Evolutionary conservation across 2,888 invertebrate genomes (phyloP).

Genomic region (Lymantria monacha): DNA sequence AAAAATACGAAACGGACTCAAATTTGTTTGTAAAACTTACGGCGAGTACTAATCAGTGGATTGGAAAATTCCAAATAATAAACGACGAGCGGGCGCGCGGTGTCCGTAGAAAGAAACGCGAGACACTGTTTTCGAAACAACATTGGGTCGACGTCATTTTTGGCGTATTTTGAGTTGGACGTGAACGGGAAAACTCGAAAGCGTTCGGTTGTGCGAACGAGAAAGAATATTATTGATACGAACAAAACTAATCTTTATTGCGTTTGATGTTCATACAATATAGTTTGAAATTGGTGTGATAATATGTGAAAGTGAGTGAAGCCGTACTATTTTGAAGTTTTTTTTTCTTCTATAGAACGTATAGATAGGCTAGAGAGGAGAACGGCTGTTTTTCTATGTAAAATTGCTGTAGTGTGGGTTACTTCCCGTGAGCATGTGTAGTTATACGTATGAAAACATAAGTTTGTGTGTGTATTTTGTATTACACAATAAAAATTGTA

Average conservation of each 20-base stretch:
- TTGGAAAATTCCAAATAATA: constrained; percentile 85
- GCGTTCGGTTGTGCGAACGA: constrained; percentile 72
- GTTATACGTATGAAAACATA: constrained; percentile 52
- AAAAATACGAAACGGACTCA: constrained; percentile 75
- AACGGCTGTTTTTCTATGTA: constrained; percentile 79
- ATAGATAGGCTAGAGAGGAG: constrained; percentile 64
- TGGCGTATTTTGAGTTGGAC: constrained; percentile 81
- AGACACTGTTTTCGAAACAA: constrained; percentile 80
- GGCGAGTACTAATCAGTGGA: constrained; percentile 76
- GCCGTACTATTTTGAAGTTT: constrained; percentile 80
- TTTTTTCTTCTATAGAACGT: constrained; percentile 61
- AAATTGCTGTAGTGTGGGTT: constrained; percentile 60
- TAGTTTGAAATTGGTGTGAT: constrained; percentile 56
- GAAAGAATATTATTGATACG: constrained; percentile 50
- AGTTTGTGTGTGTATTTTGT: constrained; percentile 56
- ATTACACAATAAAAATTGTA: constrained; percentile 70
- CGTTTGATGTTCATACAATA: constrained; percentile 50
- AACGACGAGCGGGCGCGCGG: constrained; percentile 67
- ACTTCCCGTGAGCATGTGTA: constrained; percentile 69
- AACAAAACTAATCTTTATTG: constrained; percentile 65
- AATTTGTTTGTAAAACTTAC: constrained; percentile 79
- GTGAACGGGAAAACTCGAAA: constrained; percentile 81
- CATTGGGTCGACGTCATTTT: constrained; percentile 79
- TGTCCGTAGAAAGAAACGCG: constrained; percentile 71
- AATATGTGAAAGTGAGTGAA: constrained; percentile 58